Conservation (phyloP, 2,797 vertebrate species). For the Sphaeramia orbicularis region DNA sequence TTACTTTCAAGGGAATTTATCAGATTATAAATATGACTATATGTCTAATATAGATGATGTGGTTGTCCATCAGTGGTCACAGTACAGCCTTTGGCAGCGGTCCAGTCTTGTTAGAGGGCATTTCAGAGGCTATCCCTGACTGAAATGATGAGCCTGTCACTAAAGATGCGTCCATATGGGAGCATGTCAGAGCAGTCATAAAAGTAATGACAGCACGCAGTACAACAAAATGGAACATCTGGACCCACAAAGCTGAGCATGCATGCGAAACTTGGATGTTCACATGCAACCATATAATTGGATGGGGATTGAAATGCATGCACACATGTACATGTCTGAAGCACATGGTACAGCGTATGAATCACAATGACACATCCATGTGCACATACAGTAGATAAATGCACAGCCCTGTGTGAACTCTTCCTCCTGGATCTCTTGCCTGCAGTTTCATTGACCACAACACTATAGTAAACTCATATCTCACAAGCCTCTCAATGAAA, state of each 20-base stretch:
- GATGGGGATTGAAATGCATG: constrained; percentile 28
- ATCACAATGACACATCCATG: background rate
- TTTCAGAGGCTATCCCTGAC: constrained; percentile 35
- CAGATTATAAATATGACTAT: constrained; percentile 1
- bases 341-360: constrained; percentile 6
- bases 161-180: constrained; percentile 41
- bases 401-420: background rate
- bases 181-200: constrained; percentile 37
- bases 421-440: constrained; percentile 9
- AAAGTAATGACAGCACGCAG: constrained; percentile 38
- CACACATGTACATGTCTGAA: constrained; percentile 5
- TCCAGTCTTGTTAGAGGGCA: constrained; percentile 36
- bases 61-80: constrained; percentile 19
- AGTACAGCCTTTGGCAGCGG: constrained; percentile 24
- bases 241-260: constrained; percentile 25
- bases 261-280: constrained; percentile 35
- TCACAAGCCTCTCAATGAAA: constrained; percentile 52
- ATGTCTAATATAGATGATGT: constrained; percentile 12
- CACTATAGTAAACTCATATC: constrained; percentile 46
- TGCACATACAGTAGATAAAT: constrained; percentile 15
- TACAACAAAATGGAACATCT: constrained; percentile 61
- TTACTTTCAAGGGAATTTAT: constrained; percentile 9
- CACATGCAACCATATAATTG: constrained; percentile 36
- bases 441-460: constrained; percentile 38
- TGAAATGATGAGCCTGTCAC: constrained; percentile 50